These are phyloP conservation scores for Gobiocypris rarus DNA, from an alignment of 2,113 vertebrate species.

Conservation along the genomic window DNA sequence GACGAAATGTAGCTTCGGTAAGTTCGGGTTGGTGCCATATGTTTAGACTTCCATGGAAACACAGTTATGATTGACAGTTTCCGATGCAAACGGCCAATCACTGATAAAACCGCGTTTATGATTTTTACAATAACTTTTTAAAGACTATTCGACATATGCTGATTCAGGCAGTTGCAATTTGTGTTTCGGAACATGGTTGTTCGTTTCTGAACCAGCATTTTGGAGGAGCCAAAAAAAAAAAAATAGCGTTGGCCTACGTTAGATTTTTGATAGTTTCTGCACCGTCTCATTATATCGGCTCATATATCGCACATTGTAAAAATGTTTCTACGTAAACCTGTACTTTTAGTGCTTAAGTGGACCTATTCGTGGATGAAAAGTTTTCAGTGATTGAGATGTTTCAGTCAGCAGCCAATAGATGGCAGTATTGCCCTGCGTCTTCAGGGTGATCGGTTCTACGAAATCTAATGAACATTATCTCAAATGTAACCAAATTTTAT, in stretches of 20 bases:
- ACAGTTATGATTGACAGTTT: background rate
- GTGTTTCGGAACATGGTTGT: background rate
- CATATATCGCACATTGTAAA: too few relatives aligned
- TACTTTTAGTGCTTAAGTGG: background rate
- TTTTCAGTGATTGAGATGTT: background rate
- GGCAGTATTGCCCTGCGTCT: background rate
- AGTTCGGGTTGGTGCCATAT: background rate
- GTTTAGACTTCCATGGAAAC: background rate
- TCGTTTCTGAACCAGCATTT: too few relatives aligned
- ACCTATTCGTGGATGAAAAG: background rate
- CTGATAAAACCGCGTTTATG: too few relatives aligned
- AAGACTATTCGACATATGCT: background rate
- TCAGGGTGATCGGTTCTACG: background rate
- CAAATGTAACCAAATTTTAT: background rate
- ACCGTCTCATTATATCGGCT: too few relatives aligned
- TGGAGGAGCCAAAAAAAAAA: too few relatives aligned
- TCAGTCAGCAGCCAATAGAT: constrained; percentile 6
- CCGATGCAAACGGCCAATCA: too few relatives aligned
- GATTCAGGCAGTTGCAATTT: background rate
- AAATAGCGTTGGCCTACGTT: too few relatives aligned
- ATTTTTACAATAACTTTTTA: too few relatives aligned
- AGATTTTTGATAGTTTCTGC: too few relatives aligned
- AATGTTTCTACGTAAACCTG: background rate
- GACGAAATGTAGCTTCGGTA: background rate
- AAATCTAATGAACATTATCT: background rate